phyloP scores from a whole-genome alignment of 2,888 invertebrate genomes.

The Leptinotarsa rubiginosa region DNA sequence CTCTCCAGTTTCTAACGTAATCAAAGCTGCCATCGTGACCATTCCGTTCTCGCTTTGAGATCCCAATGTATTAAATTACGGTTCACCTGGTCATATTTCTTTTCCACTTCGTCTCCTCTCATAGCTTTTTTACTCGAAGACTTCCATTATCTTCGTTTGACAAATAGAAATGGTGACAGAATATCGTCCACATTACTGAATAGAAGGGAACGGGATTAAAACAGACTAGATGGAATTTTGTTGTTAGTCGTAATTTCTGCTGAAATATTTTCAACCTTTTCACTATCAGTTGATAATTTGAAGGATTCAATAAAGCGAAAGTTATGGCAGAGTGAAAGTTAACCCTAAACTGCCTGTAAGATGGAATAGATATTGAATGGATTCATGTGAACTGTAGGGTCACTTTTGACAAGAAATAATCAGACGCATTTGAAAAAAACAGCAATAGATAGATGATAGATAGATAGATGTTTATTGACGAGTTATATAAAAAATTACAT shows the following conservation, averaged over 20 bases:
- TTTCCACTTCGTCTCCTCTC: neutral
- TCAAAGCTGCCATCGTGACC: constrained; percentile 5
- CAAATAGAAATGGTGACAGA: constrained; percentile 7
- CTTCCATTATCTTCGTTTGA: constrained; percentile 15
- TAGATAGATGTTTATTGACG: no score
- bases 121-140: neutral
- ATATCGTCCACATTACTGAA: neutral
- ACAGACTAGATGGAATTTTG: neutral
- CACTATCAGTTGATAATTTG: neutral
- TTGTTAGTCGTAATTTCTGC: neutral
- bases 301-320: neutral
- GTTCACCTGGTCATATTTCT: constrained; percentile 15
- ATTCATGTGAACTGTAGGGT: no score
- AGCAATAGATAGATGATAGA: no score
- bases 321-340: neutral
- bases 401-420: no score
- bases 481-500: no score
- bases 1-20: neutral
- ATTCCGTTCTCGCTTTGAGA: neutral
- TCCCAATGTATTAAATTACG: neutral
- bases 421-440: no score
- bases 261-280: neutral
- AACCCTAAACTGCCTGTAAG: no score
- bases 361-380: no score
- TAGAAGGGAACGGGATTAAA: neutral